Evolutionary conservation across 2,113 vertebrate genomes (phyloP), one percentile per base, ranked within the genome.

Genomic region (Alexandromys fortis): DNA sequence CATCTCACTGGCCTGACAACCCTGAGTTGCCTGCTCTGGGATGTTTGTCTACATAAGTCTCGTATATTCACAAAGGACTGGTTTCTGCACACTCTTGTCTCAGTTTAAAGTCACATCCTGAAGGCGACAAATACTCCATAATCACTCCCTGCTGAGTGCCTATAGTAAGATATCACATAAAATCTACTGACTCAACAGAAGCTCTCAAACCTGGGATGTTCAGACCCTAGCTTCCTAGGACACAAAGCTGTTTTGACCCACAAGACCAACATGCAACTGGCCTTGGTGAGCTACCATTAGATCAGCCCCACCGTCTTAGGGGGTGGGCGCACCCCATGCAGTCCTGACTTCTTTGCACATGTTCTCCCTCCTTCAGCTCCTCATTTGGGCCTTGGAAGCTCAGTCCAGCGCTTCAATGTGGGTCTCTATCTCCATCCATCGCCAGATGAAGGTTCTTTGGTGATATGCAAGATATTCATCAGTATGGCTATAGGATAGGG

Each of bases 91-190:
- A 68, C 22, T 52, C 47, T 89, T 79, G 72, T 22, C n/a, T 89
- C 67, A 49, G 26, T 79, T 94, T 91, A 35, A 95, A 90, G 76
- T 58, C 22, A 55, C 28, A 63, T 70, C 42, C 52, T 89, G 24
- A 73, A 35, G 35, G 16, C 89, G 35, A 89, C 13, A 33, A 68
- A 70, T 22, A 49, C 19, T 76, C n/a, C 81, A 73, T 61, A 47
- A 35, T 16, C 38, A 45, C 10, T 16, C 17, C 61, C 65, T 90
- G 63, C 45, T 6, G 24, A 90, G 75, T 45, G 11, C 42, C 55
- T 88, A 45, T 70, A 42, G 28, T 83, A 81, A 93, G 21, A 91
- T 89, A 94, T 73, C 73, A 49, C 22, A 90, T 26, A 89, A 13
- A 79, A 63, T 30, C 22, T 93, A 47, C 28, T 85, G 5, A 5